Conservation (phyloP, 2,797 vertebrate genomes). For the Miichthys miiuy region DNA sequence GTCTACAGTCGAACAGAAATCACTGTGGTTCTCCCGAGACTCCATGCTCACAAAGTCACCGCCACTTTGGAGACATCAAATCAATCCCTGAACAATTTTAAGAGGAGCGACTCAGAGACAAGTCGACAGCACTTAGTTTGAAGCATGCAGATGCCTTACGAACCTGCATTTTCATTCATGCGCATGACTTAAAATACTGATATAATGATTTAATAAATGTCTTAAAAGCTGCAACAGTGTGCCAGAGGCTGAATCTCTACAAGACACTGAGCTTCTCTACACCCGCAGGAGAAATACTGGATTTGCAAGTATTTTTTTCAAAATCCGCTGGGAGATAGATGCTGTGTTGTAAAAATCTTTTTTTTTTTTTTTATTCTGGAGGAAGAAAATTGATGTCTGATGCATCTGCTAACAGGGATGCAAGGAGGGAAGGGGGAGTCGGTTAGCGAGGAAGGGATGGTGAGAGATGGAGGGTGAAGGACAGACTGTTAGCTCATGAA, state of each 20-base stretch:
- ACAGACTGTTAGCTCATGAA: slow-evolving; percentile 2
- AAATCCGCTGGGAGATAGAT: background rate
- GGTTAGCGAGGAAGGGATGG: background rate
- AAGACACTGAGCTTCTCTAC: background rate
- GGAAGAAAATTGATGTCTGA: slow-evolving; percentile 4
- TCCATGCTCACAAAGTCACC: background rate
- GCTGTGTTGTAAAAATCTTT: background rate
- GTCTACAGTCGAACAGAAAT: background rate
- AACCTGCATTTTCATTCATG: background rate
- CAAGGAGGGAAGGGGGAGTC: too few relatives aligned
- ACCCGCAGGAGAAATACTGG: background rate
- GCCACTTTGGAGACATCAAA: background rate
- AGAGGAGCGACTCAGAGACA: background rate
- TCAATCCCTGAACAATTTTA: background rate
- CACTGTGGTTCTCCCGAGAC: background rate
- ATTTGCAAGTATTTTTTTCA: background rate
- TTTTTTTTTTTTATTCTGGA: background rate
- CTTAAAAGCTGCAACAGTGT: background rate
- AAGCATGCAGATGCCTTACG: background rate
- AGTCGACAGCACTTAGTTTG: background rate
- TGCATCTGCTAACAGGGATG: background rate
- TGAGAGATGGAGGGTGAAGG: slow-evolving; percentile 1
- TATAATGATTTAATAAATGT: background rate
- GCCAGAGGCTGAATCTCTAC: background rate
- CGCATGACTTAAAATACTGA: background rate